Evolutionary conservation across 2,113 vertebrate genomes (phyloP), one percentile per base, ranked within the genome.

Genomic region (Seriola aureovittata): DNA sequence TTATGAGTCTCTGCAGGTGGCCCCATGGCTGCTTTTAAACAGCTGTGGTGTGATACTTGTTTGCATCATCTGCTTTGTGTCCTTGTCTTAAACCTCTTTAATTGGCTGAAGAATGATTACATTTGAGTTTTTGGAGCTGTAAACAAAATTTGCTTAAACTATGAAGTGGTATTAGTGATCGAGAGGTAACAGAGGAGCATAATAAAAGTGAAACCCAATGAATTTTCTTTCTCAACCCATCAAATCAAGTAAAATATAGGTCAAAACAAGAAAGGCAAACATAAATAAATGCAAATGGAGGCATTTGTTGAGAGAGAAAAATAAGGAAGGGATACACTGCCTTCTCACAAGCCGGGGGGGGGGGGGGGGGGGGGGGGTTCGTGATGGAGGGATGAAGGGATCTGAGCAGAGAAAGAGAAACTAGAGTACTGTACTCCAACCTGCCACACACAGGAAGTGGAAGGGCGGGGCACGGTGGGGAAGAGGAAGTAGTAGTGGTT

Each of bases 371-470:
- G 19, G 64, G 54, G 3, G 81, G 21, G 62, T 72, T 72, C 4
- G 65, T 81, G 80, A 87, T 88, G 90, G 76, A 70, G 55, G 76
- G 71, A 89, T 94, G 92, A 78, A 88, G 77, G 80, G 72, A 90
- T 93, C 86, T 81, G 81, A 92, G 82, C 78, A 85, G 81, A 85
- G 74, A 79, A 91, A 87, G 69, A 90, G 70, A 87, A 87, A 92
- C 82, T 78, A 84, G 79, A 89, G 87, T 91, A 57, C 85, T 85
- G 77, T 87, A 88, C 85, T 87, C 95, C 93, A 90, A 96, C 95
- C 95, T 96, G 95, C 90, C 92, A 92, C 88, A 91, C 83, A 93
- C 92, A 93, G 90, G 92, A 93, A 91, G 93, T 91, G 90, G 92
- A 88, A 83, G 80, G 84, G 82, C 85, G 10, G 93, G 78, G 78